These are phyloP conservation scores for Macrophya annulata DNA, from an alignment of 2,888 invertebrate genomes.

Conservation along the genomic window DNA sequence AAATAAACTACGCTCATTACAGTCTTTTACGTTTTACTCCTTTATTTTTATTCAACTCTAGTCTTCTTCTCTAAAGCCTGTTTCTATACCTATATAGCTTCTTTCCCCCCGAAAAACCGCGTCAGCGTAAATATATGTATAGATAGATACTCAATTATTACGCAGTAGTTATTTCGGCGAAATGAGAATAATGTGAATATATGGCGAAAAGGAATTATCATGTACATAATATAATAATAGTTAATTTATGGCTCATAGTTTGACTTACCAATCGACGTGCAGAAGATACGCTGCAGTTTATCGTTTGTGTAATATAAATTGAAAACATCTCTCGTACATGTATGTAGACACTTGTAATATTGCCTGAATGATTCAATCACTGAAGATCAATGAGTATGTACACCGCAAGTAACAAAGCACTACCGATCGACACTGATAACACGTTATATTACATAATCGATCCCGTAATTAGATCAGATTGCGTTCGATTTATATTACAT, in stretches of 20 bases:
- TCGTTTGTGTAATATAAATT: background rate
- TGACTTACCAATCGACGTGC: background rate
- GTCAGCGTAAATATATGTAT: background rate
- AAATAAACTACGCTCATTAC: slow-evolving; percentile 56
- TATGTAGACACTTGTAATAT: background rate
- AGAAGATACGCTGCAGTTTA: background rate
- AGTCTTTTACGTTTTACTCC: slow-evolving; percentile 29
- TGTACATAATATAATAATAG: background rate
- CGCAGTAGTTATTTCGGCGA: background rate
- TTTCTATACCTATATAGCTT: background rate
- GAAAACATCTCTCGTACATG: background rate
- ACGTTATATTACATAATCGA: slow-evolving; percentile 6
- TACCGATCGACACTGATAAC: background rate
- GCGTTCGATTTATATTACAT: slow-evolving; percentile 15
- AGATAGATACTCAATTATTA: background rate
- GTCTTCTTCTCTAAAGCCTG: background rate
- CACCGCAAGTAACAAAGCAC: slow-evolving; percentile 8
- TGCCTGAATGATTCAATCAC: background rate
- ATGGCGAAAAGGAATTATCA: background rate
- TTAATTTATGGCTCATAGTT: background rate
- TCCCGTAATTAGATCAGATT: slow-evolving; percentile 25
- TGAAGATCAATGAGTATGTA: background rate
- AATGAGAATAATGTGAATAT: background rate
- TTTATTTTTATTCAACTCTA: background rate
- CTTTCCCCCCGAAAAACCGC: background rate